Evolutionary conservation across 53 echinoderm and acorn worm species (phyloP), one percentile per base, ranked within the genome.

Genomic region (Mesocentrotus franciscanus): DNA sequence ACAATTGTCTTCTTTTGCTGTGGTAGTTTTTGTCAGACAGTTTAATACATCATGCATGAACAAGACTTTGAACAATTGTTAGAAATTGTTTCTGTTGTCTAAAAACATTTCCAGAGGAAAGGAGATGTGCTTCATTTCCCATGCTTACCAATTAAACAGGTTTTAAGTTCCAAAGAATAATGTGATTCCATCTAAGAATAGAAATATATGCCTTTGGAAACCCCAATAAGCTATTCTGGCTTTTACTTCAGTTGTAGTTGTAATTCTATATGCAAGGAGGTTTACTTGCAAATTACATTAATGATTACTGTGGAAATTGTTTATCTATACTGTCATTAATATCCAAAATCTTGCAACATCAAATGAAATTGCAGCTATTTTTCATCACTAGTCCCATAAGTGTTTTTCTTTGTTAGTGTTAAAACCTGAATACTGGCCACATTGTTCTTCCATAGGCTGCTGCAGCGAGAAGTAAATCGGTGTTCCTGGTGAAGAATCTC

Each of bases 401-500:
- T 81, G 20, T 29, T 33, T 10, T 4, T 74, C 74, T 20, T 33
- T 81, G 17, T 81, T 39, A 81, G 17, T 29, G 8, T 33, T 81
- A 2, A 17, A 20, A 2, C 34, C 16, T 81, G 6, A 18, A 81
- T 42, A 33, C 16, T 81, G 20, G 42, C 81, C 36, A 27, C 10
- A 27, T n/a, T 60, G 60, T 60, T 32, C 29, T 30, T 60, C 5
- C 71, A 56, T 90, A 99, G 99, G 95, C 99, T 24, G 96, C 98
- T 33, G 99, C 96, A 42, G 94, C 97, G 11, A 91, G 99, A 68
- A 99, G 99, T 72, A 98, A 99, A 71, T 97, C 99, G 0, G 97
- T 97, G 1, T 95, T 98, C 59, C 95, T 99, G 0, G 99, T 96
- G 58, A 99, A 99, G 95, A 99, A 99, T 36, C 96, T 98, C 2